Base-by-base conservation (phyloP, 2,797 vertebrate species). In the Anabas testudineus region DNA sequence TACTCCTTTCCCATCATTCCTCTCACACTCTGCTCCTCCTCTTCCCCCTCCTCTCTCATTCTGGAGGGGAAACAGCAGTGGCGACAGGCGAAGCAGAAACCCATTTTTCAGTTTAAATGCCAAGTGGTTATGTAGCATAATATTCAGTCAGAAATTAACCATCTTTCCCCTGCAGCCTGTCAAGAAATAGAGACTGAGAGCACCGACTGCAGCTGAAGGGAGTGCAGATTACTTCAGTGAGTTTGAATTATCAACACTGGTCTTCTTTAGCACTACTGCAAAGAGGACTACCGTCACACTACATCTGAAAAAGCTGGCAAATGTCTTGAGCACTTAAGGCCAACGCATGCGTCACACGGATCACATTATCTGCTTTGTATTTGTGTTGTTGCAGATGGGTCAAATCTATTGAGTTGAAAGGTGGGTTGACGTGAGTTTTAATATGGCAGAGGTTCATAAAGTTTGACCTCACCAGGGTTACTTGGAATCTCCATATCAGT, bases 81-180 rank as follows among this genome's bases (percentile, higher is more conserved):
- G 95, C 95, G 95, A 95, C 95, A 95, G 96, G 95, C 96, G 95
- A 97, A 95, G 96, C 96, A 97, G 96, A 96, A 97, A 96, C 93
- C 94, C 95, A 96, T 98, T 97, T 97, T 95, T 99, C 97, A 97
- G 96, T 95, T 96, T 96, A 98, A 98, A 98, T 98, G 97, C 96
- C 96, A 98, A 96, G 95, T 95, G 95, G 96, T 96, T 96, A 95
- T 95, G 95, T 95, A 95, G 96, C 95, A 95, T 95, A 96, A 97
- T 95, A 96, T 95, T 95, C 95, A 94, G 95, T 96, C 95, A 95
- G 95, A 96, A 97, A 96, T 96, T 95, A 97, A 97, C 95, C 95
- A 95, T 92, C 95, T 96, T 93, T 94, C 92, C 90, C 86, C 83
- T 94, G 93, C 93, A 93, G 92, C 89, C 93, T 95, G 96, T 96